Evolutionary conservation across 2,113 vertebrate species (phyloP).

Genomic region (Heteronetta atricapilla): DNA sequence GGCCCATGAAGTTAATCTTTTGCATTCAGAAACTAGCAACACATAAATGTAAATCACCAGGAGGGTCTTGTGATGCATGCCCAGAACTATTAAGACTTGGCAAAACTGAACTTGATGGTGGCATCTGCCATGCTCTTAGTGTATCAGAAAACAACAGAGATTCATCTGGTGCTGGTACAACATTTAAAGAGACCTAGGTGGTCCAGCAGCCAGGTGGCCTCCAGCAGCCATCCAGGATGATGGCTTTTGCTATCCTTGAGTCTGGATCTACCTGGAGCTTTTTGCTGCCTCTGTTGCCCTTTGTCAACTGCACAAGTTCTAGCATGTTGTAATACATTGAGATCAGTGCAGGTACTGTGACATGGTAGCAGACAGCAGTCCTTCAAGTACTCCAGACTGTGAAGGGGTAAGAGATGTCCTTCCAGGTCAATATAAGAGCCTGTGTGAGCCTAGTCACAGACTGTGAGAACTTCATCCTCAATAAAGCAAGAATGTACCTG

Average conservation of each 20-base stretch:
- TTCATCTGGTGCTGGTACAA: not conserved
- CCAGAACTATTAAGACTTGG: not conserved
- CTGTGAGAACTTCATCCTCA: not conserved
- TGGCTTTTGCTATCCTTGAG: not conserved
- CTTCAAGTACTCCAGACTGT: not conserved
- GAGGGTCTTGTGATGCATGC: not conserved
- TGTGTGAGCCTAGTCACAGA: fast-evolving
- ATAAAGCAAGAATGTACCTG: not conserved
- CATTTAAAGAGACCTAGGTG: not conserved
- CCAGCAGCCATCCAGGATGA: not conserved
- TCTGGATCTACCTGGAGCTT: not conserved
- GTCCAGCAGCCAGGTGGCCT: not conserved
- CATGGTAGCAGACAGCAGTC: not conserved
- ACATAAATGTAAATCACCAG: not conserved
- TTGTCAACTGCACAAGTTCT: not conserved
- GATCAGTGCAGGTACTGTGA: not conserved
- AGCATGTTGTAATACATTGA: not conserved
- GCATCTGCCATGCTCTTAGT: not conserved
- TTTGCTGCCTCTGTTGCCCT: not conserved
- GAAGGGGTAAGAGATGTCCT: not conserved
- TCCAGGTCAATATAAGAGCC: not conserved
- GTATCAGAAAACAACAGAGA: not conserved
- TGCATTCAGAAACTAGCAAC: not conserved
- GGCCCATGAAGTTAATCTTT: not conserved
- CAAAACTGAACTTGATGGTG: not conserved